A percentile compares a stretch with the other conserved stretches of the same genome.
These are phyloP conservation scores for Aspidoscelis tigris DNA, from an alignment of 2,113 vertebrate genomes.

Conservation along the genomic window DNA sequence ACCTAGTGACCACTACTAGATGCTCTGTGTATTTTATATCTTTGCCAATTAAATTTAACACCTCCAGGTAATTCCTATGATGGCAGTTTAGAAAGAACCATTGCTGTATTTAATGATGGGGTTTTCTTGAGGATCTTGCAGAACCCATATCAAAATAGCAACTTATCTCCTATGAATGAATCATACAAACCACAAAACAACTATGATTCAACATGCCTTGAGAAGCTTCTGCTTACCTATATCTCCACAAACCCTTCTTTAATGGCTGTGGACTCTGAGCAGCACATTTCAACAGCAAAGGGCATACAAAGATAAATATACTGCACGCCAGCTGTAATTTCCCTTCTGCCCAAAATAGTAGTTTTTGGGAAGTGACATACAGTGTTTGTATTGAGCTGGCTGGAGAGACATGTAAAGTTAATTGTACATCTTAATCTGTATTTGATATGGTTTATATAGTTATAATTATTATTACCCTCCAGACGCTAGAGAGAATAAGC, in stretches of 20 bases:
- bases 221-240: too few species aligned
- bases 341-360: not conserved
- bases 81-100: not conserved
- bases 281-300: not conserved
- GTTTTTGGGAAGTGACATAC: constrained; percentile 20
- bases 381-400: not conserved
- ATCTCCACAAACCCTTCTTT: not conserved
- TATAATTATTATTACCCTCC: constrained; percentile 14
- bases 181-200: not conserved
- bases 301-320: not conserved
- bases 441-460: constrained; percentile 22
- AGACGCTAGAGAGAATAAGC: not conserved
- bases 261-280: not conserved
- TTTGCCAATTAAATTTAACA: not conserved
- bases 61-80: not conserved
- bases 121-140: not conserved
- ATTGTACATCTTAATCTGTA: constrained; percentile 11
- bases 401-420: not conserved
- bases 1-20: not conserved
- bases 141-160: not conserved
- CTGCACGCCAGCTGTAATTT: not conserved
- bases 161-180: not conserved
- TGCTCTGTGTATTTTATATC: not conserved
- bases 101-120: not conserved
- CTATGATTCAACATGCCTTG: not conserved